phyloP scores from a whole-genome alignment of 2,797 vertebrate genomes.

The Falco rusticolus region DNA sequence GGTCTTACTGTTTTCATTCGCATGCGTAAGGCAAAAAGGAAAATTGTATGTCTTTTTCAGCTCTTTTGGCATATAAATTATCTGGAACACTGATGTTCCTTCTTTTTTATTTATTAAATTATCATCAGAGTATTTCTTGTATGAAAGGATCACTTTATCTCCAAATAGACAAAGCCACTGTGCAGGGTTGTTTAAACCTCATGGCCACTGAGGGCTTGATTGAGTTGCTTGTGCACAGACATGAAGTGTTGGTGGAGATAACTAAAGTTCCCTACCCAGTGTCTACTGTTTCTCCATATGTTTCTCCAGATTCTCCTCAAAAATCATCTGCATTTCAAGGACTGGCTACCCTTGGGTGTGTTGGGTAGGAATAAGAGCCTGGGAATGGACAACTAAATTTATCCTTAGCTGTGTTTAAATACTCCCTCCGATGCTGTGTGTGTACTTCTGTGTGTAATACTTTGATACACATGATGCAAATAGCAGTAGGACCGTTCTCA shows the following conservation, averaged over 20 bases:
- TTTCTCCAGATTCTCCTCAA: neutral
- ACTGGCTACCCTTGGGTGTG: neutral
- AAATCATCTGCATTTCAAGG: neutral
- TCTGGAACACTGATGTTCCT: neutral
- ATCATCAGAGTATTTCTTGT: neutral
- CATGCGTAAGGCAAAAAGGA: neutral
- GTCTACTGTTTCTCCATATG: neutral
- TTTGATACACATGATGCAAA: neutral
- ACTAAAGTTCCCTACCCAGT: neutral
- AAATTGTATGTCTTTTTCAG: neutral
- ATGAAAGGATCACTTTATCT: neutral
- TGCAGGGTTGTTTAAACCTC: neutral
- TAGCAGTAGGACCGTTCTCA: neutral
- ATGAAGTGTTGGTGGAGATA: neutral
- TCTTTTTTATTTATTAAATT: neutral
- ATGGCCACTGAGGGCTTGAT: accelerated
- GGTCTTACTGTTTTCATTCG: neutral
- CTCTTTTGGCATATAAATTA: neutral
- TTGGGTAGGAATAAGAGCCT: neutral
- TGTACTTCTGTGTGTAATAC: neutral
- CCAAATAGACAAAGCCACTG: neutral
- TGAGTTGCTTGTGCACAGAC: neutral
- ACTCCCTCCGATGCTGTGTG: accelerated
- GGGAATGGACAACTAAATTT: neutral
- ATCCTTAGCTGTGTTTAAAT: neutral